Conservation (phyloP, 2,113 vertebrate species). For the Pungitius pungitius region DNA sequence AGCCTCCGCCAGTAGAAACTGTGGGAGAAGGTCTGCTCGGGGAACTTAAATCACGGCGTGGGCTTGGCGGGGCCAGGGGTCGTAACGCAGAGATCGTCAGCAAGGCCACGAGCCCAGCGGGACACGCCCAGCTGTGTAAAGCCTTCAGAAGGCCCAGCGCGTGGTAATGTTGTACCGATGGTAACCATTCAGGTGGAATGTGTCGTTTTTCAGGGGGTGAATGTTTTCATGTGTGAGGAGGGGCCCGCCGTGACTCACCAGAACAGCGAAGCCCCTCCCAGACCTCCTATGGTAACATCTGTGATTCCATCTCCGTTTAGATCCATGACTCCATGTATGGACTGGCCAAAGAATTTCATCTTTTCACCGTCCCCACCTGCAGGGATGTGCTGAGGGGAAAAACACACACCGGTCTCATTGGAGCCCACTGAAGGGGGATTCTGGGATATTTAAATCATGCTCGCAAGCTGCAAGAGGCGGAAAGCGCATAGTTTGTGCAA, state of each 20-base stretch:
- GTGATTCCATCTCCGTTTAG: slow-evolving; percentile 92
- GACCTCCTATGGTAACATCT: slow-evolving; percentile 94
- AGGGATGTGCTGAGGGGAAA: slow-evolving; percentile 85
- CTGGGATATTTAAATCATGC: neutral
- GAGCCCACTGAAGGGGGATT: neutral
- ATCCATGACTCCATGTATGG: slow-evolving; percentile 96
- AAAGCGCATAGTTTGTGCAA: neutral
- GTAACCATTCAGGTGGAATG: slow-evolving; percentile 42
- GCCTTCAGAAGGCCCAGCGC: slow-evolving; percentile 8
- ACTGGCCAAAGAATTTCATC: slow-evolving; percentile 96
- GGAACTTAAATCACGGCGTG: slow-evolving; percentile 51
- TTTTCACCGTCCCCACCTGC: slow-evolving; percentile 91
- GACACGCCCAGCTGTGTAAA: slow-evolving; percentile 72
- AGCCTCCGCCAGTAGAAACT: slow-evolving; percentile 48
- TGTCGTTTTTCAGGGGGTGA: slow-evolving; percentile 17
- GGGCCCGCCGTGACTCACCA: slow-evolving; percentile 84
- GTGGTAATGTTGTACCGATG: too few relatives aligned
- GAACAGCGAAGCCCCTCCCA: slow-evolving; percentile 94
- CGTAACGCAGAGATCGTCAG: slow-evolving; percentile 58
- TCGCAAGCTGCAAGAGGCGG: neutral
- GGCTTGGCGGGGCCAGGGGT: slow-evolving; percentile 32
- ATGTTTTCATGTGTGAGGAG: slow-evolving; percentile 29
- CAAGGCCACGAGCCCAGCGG: slow-evolving; percentile 56
- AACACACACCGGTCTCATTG: slow-evolving; percentile 23
- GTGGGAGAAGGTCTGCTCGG: slow-evolving; percentile 62